Base-by-base conservation (phyloP, 2,888 invertebrate species). In the Tetragnatha montana region DNA sequence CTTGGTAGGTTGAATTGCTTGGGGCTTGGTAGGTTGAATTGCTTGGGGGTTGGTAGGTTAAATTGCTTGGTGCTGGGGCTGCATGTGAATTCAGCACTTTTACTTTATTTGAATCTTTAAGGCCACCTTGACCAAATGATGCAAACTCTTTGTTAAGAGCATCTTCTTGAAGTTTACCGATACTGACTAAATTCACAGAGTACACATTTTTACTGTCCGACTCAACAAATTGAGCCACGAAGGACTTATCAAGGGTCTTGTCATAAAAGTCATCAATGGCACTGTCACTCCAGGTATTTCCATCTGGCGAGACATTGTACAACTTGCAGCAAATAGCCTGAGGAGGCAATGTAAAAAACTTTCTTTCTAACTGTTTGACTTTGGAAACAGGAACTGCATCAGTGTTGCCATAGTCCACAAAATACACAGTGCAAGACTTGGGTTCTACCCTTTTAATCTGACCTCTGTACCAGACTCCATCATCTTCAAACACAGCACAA, bases 371-470 rank as follows among this genome's bases (percentile, higher is more conserved):
- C n/a, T 89, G 91, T 69, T 92, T 92, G 21, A 93, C 88, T 21
- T 92, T 91, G 1, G 92, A 84, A 19, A 84, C 84, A 7, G 91
- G 74, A 14, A 93, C 92, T 8, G 74, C 80, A 83, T 93, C 93
- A 14, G 92, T 91, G 88, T 93, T 93, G 10, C 93, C 93, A 91
- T 93, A 93, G 91, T 93, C 93, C 21, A 93, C 92, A 92, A 93
- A 93, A 47, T 92, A 92, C 7, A 93, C 93, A 76, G 92, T 91
- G 14, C 82, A 90, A 7, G 71, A 22, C 1, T 76, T 12, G 3
- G 69, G 17, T 3, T 51, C 60, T 69, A 81, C 22, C 71, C 73
- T 14, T 21, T 92, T 91, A 6, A 93, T 91, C n/a, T 89, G 84
- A 2, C 92, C 93, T 81, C 93, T 84, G 80, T 93, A 93, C 93